Evolutionary conservation across 2,888 invertebrate species (phyloP).

Genomic region (Orthosia cruda): DNA sequence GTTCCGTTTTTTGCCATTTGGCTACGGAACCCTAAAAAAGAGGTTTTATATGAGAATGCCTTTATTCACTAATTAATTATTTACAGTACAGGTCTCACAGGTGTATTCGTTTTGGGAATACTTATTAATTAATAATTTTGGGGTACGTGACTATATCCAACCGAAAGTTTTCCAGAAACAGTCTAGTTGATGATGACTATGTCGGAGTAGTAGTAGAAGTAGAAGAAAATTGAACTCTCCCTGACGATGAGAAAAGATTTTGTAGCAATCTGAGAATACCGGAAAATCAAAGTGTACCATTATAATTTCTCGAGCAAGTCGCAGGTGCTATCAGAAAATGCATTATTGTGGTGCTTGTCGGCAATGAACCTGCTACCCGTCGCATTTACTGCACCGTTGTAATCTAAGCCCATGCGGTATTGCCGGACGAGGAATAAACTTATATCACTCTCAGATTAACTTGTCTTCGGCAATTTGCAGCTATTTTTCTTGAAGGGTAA

Average conservation of each 20-base stretch:
- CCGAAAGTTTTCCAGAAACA: neutral
- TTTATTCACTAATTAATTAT: neutral
- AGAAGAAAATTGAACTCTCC: neutral
- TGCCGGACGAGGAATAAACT: slow-evolving; percentile 31
- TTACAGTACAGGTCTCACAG: neutral
- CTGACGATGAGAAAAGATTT: neutral
- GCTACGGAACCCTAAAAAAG: too few relatives aligned
- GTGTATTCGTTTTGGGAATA: neutral
- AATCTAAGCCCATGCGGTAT: slow-evolving; percentile 26
- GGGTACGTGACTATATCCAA: neutral
- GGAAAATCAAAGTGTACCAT: slow-evolving; percentile 2
- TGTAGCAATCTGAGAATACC: neutral
- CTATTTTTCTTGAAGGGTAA: slow-evolving; percentile 27
- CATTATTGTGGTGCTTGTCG: slow-evolving; percentile 47
- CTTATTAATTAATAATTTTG: neutral
- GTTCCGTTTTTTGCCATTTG: too few relatives aligned
- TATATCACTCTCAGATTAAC: slow-evolving; percentile 37
- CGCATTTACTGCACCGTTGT: slow-evolving; percentile 51
- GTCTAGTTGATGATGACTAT: neutral
- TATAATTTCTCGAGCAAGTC: slow-evolving; percentile 28
- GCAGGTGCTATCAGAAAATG: slow-evolving; percentile 38
- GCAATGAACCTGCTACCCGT: slow-evolving; percentile 34
- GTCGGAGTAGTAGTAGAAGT: neutral
- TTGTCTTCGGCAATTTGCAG: slow-evolving; percentile 29
- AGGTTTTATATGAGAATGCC: neutral